Conservation (phyloP, 2,113 vertebrate genomes). For the Toxotes jaculatrix region DNA sequence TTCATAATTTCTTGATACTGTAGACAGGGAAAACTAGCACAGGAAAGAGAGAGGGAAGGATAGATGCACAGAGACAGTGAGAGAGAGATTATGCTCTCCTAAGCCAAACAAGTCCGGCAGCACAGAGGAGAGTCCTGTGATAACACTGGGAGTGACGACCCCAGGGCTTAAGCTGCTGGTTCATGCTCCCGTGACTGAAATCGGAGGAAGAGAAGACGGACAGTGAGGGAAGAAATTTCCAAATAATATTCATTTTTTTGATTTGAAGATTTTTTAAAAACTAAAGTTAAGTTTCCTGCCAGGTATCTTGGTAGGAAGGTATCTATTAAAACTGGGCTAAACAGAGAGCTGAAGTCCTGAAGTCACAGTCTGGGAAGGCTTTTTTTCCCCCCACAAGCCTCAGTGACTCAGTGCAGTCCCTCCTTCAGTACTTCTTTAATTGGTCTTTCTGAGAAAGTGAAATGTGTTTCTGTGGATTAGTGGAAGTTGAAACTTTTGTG, state of each 20-base stretch:
- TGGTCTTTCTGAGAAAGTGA: not conserved
- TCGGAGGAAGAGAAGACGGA: slow-evolving; percentile 16
- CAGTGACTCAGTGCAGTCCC: not conserved
- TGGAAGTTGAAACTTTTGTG: not conserved
- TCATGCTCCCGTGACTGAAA: slow-evolving; percentile 33
- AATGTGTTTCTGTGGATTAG: not conserved
- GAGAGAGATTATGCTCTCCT: slow-evolving; percentile 30
- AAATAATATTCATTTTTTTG: not conserved
- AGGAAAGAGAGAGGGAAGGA: not conserved
- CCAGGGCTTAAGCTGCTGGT: slow-evolving; percentile 40
- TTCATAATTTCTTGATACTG: slow-evolving; percentile 40
- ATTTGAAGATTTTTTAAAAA: not conserved
- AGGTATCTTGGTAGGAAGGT: too few species aligned
- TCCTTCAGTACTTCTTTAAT: not conserved
- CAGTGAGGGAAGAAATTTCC: not conserved
- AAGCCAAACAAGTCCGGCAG: slow-evolving; percentile 47
- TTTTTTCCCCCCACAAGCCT: not conserved
- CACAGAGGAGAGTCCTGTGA: slow-evolving; percentile 39
- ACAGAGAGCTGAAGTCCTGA: too few species aligned
- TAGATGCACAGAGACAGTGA: not conserved
- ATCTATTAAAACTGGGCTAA: too few species aligned
- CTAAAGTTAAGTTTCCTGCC: too few species aligned
- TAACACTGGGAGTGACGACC: slow-evolving; percentile 48
- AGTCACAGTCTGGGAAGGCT: not conserved
- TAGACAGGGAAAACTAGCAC: slow-evolving; percentile 12